These are phyloP conservation scores for Sebastes aleutianus DNA, from an alignment of 2,797 vertebrate genomes.

Conservation along the genomic window DNA sequence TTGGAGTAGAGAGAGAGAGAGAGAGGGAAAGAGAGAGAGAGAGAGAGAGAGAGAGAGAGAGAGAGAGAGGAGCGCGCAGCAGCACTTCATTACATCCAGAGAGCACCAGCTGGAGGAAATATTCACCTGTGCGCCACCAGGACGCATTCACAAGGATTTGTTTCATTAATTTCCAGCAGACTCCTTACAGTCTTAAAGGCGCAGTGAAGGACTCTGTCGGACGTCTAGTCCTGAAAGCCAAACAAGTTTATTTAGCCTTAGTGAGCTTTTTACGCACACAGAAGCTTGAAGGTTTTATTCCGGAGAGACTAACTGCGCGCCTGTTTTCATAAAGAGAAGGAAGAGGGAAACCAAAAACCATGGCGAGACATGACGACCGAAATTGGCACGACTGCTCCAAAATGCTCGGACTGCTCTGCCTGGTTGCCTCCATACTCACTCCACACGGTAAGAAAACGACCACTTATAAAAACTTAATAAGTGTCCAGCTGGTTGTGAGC, in stretches of 20 bases:
- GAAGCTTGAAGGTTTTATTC: slow-evolving; percentile 6
- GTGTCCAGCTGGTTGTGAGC: not conserved
- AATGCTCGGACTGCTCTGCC: slow-evolving; percentile 61
- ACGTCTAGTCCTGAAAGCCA: slow-evolving; percentile 26
- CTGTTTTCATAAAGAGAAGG: slow-evolving; percentile 2
- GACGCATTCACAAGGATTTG: slow-evolving; percentile 41
- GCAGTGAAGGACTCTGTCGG: slow-evolving; percentile 30
- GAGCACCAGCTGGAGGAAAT: slow-evolving; percentile 30
- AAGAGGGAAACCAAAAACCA: slow-evolving; percentile 49
- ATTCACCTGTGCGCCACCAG: slow-evolving; percentile 62
- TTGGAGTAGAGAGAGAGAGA: slow-evolving; percentile 18
- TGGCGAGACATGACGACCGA: slow-evolving; percentile 70
- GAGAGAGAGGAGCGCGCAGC: slow-evolving; percentile 3
- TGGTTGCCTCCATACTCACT: slow-evolving; percentile 52
- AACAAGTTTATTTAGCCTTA: slow-evolving; percentile 54
- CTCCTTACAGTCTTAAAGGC: slow-evolving; percentile 13
- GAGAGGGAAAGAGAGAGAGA: not conserved
- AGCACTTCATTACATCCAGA: slow-evolving; percentile 17
- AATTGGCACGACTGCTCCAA: slow-evolving; percentile 44
- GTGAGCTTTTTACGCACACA: slow-evolving; percentile 18
- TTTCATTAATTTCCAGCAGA: not conserved
- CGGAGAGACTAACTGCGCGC: slow-evolving; percentile 18
- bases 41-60: not conserved
- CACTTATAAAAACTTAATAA: not conserved
- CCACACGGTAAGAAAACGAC: slow-evolving; percentile 71